Percentiles rank a stretch among this genome's conserved stretches.
Conservation (phyloP, 2,888 invertebrate species). For the Euproctis similis region DNA sequence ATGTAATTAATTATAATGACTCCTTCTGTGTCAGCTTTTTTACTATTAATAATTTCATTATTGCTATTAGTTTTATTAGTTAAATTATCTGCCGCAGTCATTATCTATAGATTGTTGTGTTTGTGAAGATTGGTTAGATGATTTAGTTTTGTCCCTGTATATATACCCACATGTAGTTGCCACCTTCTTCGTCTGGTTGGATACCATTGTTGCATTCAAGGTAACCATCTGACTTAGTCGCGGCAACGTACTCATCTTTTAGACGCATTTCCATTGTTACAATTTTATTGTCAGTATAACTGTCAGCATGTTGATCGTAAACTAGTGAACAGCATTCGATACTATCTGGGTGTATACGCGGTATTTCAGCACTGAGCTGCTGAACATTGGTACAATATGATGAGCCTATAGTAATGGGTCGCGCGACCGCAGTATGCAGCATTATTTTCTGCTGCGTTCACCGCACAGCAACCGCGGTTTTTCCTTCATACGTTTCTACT, state of each 20-base stretch:
- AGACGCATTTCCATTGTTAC: conserved; percentile 72
- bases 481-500: conserved; percentile 73
- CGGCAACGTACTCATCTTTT: too few relatives aligned
- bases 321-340: conserved; percentile 64
- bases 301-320: conserved; percentile 67
- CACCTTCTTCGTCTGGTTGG: conserved; percentile 65
- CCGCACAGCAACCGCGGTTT: conserved; percentile 70
- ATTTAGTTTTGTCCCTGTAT: conserved; percentile 52
- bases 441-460: conserved; percentile 58
- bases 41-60: too few relatives aligned
- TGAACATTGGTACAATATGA: conserved; percentile 7
- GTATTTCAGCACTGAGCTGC: conserved; percentile 5
- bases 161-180: conserved; percentile 59
- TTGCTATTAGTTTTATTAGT: too few relatives aligned
- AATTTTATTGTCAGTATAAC: conserved; percentile 73
- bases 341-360: conserved; percentile 53
- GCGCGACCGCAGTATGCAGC: conserved; percentile 59
- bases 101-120: too few relatives aligned
- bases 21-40: too few relatives aligned
- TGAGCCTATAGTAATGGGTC: conserved; percentile 46
- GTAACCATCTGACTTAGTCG: conserved; percentile 68
- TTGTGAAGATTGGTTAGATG: too few relatives aligned
- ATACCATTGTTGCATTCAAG: conserved; percentile 72
- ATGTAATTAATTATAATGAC: too few relatives aligned
- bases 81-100: too few relatives aligned